Evolutionary conservation across 2,888 invertebrate species (phyloP).

Genomic region (Coenonympha arcania): DNA sequence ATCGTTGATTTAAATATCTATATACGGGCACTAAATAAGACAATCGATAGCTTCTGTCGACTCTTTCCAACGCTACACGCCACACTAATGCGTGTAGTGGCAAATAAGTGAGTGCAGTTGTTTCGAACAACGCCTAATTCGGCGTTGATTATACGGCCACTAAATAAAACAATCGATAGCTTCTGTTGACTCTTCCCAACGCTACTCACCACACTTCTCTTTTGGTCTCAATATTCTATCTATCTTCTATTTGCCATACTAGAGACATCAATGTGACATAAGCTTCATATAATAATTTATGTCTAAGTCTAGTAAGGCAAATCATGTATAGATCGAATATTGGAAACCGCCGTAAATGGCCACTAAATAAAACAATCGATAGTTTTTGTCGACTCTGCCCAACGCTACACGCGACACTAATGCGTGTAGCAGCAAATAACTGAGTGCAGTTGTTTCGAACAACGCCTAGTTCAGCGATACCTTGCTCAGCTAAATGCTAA

Average conservation of each 20-base stretch:
- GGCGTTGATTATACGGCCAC: no score
- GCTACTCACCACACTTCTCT: no score
- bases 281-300: no score
- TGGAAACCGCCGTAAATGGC: no score
- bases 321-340: no score
- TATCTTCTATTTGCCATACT: no score
- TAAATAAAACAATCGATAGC: no score
- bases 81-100: slow-evolving; percentile 27
- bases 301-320: no score
- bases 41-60: neutral
- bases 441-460: slow-evolving; percentile 32
- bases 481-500: slow-evolving; percentile 10
- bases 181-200: no score
- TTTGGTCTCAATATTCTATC: no score
- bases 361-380: neutral
- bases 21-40: neutral
- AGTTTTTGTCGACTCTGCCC: neutral
- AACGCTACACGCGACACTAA: slow-evolving; percentile 23
- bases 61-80: slow-evolving; percentile 18
- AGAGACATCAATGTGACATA: no score
- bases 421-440: slow-evolving; percentile 32
- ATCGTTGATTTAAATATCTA: no score
- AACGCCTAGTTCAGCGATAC: slow-evolving; percentile 29
- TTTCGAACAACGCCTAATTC: slow-evolving; percentile 29
- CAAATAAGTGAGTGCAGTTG: slow-evolving; percentile 34